Percentiles rank a stretch among this genome's conserved stretches.
Conservation (phyloP, 2,113 vertebrate genomes). For the Cromileptes altivelis region DNA sequence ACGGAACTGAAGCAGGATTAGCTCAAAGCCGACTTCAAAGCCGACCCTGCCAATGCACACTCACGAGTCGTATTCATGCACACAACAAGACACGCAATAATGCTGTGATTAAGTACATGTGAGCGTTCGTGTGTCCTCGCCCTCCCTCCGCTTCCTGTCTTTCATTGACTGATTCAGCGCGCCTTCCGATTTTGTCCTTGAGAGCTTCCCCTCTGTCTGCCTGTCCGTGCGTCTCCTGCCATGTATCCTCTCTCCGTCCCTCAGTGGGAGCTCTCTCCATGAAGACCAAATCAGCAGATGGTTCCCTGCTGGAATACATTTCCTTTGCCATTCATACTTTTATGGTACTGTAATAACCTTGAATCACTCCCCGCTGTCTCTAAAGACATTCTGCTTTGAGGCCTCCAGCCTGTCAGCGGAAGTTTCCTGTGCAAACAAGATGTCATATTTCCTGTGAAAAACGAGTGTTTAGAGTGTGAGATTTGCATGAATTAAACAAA, state of each 20-base stretch:
- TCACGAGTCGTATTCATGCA: conserved; percentile 28
- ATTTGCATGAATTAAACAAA: conserved; percentile 53
- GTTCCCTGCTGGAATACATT: conserved; percentile 70
- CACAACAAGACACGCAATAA: conserved; percentile 38
- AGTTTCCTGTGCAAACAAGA: conserved; percentile 47
- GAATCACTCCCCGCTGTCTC: conserved; percentile 34
- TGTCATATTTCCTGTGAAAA: conserved; percentile 45
- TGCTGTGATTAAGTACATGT: conserved; percentile 33
- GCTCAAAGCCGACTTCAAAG: conserved; percentile 67
- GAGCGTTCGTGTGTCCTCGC: conserved; percentile 21
- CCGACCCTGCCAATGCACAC: conserved; percentile 13
- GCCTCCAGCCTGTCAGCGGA: conserved; percentile 24
- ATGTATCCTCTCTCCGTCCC: conserved; percentile 49
- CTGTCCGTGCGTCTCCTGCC: conserved; percentile 36
- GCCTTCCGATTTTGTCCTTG: conserved; percentile 71
- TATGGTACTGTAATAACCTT: conserved; percentile 57
- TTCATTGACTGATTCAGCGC: background rate
- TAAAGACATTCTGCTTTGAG: conserved; percentile 48
- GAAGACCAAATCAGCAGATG: conserved; percentile 75
- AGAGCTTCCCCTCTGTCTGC: conserved; percentile 61
- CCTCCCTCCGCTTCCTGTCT: conserved; percentile 53
- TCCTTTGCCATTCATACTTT: conserved; percentile 63
- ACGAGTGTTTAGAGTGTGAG: background rate
- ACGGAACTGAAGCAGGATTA: conserved; percentile 59
- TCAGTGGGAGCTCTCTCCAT: conserved; percentile 50